Evolutionary conservation across 64 coral and sea anemone species (phyloP).

Genomic region (Anthopleura sola): DNA sequence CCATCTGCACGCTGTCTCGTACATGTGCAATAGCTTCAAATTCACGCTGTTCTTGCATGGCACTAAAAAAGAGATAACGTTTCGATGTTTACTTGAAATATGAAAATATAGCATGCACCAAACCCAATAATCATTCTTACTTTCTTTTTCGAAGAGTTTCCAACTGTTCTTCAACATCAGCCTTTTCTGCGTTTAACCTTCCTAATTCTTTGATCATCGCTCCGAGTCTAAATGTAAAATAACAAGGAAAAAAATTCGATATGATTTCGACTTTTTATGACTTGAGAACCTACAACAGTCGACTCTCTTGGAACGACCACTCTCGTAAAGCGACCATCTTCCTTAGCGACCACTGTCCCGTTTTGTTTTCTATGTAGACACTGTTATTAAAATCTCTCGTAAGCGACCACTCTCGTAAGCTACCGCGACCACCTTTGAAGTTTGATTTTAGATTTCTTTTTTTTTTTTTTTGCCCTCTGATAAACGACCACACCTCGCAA

Average conservation of each 20-base stretch:
- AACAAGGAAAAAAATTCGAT: neutral
- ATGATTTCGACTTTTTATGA: no score
- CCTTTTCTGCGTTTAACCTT: slow-evolving; percentile 64
- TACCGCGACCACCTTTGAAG: no score
- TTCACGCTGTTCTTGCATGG: slow-evolving; percentile 71
- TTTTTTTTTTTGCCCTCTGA: no score
- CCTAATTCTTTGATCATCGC: slow-evolving; percentile 66
- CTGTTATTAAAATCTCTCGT: no score
- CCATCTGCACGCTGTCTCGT: slow-evolving; percentile 93
- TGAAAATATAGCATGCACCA: neutral
- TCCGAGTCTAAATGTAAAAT: slow-evolving; percentile 42
- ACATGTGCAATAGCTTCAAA: slow-evolving; percentile 90
- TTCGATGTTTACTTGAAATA: neutral
- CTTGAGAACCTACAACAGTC: no score
- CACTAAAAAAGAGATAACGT: slow-evolving; percentile 31
- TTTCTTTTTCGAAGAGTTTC: slow-evolving; percentile 74
- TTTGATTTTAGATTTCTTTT: no score
- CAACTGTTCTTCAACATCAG: slow-evolving; percentile 77
- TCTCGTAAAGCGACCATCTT: no score
- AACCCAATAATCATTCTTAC: slow-evolving; percentile 15
- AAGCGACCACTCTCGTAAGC: no score
- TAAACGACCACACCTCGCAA: no score
- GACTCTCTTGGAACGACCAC: no score
- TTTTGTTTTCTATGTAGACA: no score
- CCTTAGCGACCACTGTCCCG: no score